A percentile compares a stretch with the other conserved stretches of the same genome.
Evolutionary conservation across 2,113 vertebrate species (phyloP).

Genomic region (Aramus guarauna): DNA sequence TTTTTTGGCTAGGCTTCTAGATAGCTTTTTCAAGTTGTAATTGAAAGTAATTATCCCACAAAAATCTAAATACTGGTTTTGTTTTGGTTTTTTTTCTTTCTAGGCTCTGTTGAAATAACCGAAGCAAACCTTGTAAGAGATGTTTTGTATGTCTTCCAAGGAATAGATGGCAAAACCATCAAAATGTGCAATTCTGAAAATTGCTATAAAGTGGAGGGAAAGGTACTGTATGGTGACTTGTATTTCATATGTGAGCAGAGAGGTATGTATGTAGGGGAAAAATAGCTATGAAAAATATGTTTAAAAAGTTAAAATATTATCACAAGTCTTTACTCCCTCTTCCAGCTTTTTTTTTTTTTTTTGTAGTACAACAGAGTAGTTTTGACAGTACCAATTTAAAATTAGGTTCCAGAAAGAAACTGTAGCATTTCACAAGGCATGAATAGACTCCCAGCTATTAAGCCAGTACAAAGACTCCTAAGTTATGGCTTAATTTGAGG

Average conservation of each 20-base stretch:
- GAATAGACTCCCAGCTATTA: background rate
- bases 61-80: background rate
- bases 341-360: background rate
- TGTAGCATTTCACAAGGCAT: background rate
- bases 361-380: background rate
- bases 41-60: background rate
- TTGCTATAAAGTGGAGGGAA: conserved; percentile 92
- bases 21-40: background rate
- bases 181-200: conserved; percentile 91
- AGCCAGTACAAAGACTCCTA: background rate
- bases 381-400: background rate
- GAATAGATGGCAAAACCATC: conserved; percentile 95
- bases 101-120: conserved; percentile 81
- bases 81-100: background rate
- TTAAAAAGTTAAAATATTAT: background rate
- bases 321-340: background rate
- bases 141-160: conserved; percentile 97
- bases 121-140: conserved; percentile 92
- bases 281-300: background rate
- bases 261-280: background rate
- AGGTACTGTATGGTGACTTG: conserved; percentile 74
- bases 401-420: background rate
- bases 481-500: background rate
- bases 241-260: background rate
- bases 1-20: background rate